Evolutionary conservation across 2,888 invertebrate genomes (phyloP).

Genomic region (Dendrolimus houi): DNA sequence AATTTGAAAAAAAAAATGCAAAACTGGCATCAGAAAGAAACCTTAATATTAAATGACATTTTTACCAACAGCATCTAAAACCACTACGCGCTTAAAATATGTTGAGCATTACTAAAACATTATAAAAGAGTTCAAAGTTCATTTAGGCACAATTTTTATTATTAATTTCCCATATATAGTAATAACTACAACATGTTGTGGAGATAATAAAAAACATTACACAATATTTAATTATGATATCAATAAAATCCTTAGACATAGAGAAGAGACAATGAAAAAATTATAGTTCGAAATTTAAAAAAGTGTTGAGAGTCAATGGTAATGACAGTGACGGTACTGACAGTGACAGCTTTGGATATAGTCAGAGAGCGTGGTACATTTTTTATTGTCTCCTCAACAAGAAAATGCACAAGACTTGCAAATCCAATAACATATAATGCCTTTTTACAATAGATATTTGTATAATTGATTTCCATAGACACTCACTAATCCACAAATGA

Average conservation of each 20-base stretch:
- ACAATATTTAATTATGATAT: not conserved
- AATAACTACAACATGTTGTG: conserved; percentile 10
- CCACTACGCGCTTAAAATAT: conserved; percentile 64
- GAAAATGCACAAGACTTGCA: conserved; percentile 25
- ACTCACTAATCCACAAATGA: conserved; percentile 64
- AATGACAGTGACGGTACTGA: too few relatives aligned
- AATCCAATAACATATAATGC: not conserved
- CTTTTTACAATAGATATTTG: conserved; percentile 16
- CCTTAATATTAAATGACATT: conserved; percentile 39
- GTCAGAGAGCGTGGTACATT: not conserved
- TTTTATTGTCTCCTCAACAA: conserved; percentile 37
- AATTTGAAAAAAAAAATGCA: conserved; percentile 42
- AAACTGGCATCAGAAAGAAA: conserved; percentile 51
- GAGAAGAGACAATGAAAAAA: too few relatives aligned
- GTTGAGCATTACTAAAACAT: conserved; percentile 70
- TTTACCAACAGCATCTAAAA: conserved; percentile 55
- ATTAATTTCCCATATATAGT: conserved; percentile 20
- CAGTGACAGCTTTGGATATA: too few relatives aligned
- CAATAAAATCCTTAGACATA: too few relatives aligned
- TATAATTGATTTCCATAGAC: conserved; percentile 65
- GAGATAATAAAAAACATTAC: conserved; percentile 7
- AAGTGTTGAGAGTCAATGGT: too few relatives aligned
- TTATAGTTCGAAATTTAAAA: too few relatives aligned
- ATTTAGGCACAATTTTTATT: conserved; percentile 69
- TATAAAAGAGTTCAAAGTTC: conserved; percentile 36